Percentiles rank a stretch among this genome's conserved stretches.
These are phyloP conservation scores for Mercenaria mercenaria DNA, from an alignment of 1,140 invertebrate species.

Conservation along the genomic window DNA sequence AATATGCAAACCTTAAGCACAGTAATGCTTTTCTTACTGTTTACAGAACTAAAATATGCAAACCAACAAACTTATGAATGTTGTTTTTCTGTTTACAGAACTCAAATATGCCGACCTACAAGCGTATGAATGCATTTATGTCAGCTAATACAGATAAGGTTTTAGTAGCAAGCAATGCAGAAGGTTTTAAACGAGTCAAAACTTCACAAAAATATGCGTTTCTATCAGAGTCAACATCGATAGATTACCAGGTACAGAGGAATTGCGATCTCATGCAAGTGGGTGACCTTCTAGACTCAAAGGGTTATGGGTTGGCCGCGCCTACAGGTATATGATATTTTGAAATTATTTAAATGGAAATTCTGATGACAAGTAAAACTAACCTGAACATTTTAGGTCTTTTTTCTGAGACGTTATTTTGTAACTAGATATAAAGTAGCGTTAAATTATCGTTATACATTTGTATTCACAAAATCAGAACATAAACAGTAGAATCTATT, in stretches of 20 bases:
- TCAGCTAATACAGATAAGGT: slow-evolving; percentile 87
- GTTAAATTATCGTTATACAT: too few species aligned
- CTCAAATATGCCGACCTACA: slow-evolving; percentile 95
- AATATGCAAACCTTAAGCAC: too few species aligned
- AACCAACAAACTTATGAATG: too few species aligned
- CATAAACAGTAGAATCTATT: too few species aligned
- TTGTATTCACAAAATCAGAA: too few species aligned
- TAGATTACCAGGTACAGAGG: slow-evolving; percentile 96
- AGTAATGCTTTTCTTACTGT: too few species aligned
- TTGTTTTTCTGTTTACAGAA: slow-evolving; percentile 88
- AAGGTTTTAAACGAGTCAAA: slow-evolving; percentile 88
- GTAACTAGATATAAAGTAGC: too few species aligned
- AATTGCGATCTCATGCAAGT: slow-evolving; percentile 97
- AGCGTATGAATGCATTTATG: slow-evolving; percentile 98
- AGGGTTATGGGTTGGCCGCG: slow-evolving; percentile 96
- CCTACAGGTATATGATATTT: slow-evolving; percentile 78
- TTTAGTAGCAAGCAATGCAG: slow-evolving; percentile 69
- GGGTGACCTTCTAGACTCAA: slow-evolving; percentile 94
- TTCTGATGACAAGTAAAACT: too few species aligned
- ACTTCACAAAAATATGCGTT: slow-evolving; percentile 94
- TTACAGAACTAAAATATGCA: too few species aligned
- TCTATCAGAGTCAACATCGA: slow-evolving; percentile 96
- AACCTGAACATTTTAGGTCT: too few species aligned
- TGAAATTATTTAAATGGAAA: too few species aligned
- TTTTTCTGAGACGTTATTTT: too few species aligned